Conservation (phyloP, 2,113 vertebrate species). For the Malurus melanocephalus region DNA sequence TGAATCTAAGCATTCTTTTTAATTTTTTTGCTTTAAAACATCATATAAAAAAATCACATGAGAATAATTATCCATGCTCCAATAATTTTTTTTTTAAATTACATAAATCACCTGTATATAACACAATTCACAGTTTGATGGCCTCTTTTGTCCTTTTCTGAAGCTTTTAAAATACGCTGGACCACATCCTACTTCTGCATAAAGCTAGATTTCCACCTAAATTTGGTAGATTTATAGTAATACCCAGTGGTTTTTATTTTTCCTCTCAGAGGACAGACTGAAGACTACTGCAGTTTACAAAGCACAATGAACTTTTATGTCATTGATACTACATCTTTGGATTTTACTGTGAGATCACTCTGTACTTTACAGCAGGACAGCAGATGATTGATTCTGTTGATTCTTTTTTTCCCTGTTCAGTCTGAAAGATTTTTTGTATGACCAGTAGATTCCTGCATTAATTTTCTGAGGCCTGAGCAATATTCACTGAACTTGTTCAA, state of each 20-base stretch:
- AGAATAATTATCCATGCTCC: background rate
- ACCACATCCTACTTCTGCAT: background rate
- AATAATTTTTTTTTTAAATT: background rate
- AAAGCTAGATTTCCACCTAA: background rate
- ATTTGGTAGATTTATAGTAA: background rate
- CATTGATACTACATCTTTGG: background rate
- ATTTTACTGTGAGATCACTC: background rate
- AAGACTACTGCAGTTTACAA: background rate
- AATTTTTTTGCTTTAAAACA: background rate
- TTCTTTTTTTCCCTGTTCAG: accelerated
- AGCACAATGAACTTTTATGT: background rate
- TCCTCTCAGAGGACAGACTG: background rate
- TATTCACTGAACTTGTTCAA: background rate
- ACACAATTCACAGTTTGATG: background rate
- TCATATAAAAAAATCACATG: background rate
- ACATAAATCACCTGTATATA: background rate
- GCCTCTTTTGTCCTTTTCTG: background rate
- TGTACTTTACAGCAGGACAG: background rate
- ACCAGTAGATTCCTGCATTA: background rate
- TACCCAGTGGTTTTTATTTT: background rate
- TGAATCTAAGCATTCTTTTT: background rate
- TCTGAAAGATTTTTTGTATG: background rate
- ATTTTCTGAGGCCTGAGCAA: background rate
- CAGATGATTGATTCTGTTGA: background rate
- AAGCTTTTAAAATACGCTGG: background rate